Evolutionary conservation across 1,140 invertebrate species (phyloP).

Genomic region (Odontomachus brunneus): DNA sequence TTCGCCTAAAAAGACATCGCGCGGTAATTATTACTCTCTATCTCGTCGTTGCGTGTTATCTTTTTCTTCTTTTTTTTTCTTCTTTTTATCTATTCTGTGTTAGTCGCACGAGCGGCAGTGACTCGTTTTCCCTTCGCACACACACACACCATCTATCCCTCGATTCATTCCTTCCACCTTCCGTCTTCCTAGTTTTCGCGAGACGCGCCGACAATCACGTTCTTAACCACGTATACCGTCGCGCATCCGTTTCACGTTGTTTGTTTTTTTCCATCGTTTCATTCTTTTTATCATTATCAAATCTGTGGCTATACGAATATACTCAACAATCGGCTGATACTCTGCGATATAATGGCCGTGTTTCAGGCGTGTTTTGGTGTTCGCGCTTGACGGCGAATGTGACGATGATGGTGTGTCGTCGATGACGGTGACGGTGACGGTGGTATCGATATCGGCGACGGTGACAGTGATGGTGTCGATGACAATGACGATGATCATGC

Average conservation of each 20-base stretch:
- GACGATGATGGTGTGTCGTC: slow-evolving; percentile 31
- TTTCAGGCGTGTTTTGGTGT: slow-evolving; percentile 68
- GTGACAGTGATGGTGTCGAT: slow-evolving; percentile 53
- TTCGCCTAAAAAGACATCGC: slow-evolving; percentile 73
- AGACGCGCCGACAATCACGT: slow-evolving; percentile 18
- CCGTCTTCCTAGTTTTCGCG: slow-evolving; percentile 23
- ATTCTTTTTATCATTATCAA: slow-evolving; percentile 40
- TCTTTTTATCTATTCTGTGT: slow-evolving; percentile 46
- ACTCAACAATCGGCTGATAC: slow-evolving; percentile 52
- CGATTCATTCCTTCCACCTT: slow-evolving; percentile 28
- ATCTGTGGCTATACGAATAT: slow-evolving; percentile 57
- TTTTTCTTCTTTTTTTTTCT: slow-evolving; percentile 39
- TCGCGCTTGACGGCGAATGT: slow-evolving; percentile 55
- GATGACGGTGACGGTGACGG: slow-evolving; percentile 39
- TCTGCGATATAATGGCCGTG: slow-evolving; percentile 65
- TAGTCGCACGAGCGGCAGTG: slow-evolving; percentile 70
- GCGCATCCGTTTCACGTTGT: neutral
- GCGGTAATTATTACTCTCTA: slow-evolving; percentile 67
- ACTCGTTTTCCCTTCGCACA: slow-evolving; percentile 51
- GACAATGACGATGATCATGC: slow-evolving; percentile 50
- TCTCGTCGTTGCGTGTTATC: slow-evolving; percentile 57
- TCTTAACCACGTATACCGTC: slow-evolving; percentile 42
- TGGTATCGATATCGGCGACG: slow-evolving; percentile 40
- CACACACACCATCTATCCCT: slow-evolving; percentile 47
- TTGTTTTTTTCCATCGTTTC: slow-evolving; percentile 2